Evolutionary conservation across 2,888 invertebrate genomes (phyloP), one percentile per base, ranked within the genome.

Genomic region (Yponomeuta sedellus): DNA sequence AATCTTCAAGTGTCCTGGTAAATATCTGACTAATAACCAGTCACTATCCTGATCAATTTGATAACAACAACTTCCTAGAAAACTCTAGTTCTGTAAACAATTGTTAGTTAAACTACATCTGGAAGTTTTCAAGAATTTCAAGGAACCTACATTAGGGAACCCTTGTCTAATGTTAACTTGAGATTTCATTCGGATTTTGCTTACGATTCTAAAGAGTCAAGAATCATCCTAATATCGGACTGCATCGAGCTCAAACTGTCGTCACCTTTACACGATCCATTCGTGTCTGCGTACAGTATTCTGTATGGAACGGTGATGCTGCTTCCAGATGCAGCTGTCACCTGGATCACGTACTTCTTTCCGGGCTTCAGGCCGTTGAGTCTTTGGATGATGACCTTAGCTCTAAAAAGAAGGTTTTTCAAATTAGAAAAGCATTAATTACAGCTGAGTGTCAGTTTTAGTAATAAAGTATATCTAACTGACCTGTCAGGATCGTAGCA

Each of bases 331-430:
- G 82, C 77, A 2, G 90, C 91, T 3, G 81, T 77, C 10, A 91
- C 89, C 78, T 86, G 87, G 39, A 91, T 76, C 0, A 84, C 85
- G 69, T 90, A 91, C 68, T 88, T 88, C 57, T 77, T 78, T n/a
- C 84, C 91, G 0, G 88, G 70, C 66, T 80, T 83, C 28, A 91
- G 68, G 0, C 86, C 87, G 12, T 67, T 70, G 8, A 90, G 77
- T 73, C 83, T 87, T 67, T 89, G 87, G 39, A 83, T 74, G 61
- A 91, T 86, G 3, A 82, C 90, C 64, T 78, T 80, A 20, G 80
- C 70, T 34, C 88, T 89, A 82, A 67, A 64, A 63, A 63, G 66
- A 61, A 70, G 40, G 28, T 4, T 22, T 59, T 34, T 34, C n/a
- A n/a, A n/a, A 25, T 0, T 25, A 25, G 25, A 25, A 25, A 25